Conservation (phyloP, 2,113 vertebrate genomes). For the Daboia siamensis region DNA sequence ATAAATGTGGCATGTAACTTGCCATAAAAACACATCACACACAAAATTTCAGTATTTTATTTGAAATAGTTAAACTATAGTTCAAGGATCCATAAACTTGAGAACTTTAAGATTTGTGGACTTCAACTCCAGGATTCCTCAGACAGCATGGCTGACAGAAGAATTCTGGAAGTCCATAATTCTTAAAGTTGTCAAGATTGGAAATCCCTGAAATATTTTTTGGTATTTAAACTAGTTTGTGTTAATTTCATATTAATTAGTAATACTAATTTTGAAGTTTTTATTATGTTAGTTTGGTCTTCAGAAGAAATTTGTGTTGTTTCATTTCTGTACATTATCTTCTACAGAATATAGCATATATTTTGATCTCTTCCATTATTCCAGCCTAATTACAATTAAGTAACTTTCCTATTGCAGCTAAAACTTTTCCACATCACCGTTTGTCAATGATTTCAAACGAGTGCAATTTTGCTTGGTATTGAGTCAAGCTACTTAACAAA, state of each 20-base stretch:
- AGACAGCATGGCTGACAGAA: background rate
- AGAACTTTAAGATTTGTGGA: background rate
- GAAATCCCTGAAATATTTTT: background rate
- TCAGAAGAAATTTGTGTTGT: background rate
- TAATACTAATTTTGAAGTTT: background rate
- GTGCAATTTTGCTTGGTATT: background rate
- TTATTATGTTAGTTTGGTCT: background rate
- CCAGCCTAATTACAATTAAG: background rate
- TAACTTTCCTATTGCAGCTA: background rate
- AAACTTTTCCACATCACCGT: background rate
- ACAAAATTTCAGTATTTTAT: background rate
- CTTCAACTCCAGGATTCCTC: background rate
- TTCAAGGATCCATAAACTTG: background rate
- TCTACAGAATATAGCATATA: background rate
- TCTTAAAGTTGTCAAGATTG: background rate
- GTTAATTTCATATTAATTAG: background rate
- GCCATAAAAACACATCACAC: background rate
- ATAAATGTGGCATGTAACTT: background rate
- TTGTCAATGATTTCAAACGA: background rate
- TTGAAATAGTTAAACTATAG: background rate
- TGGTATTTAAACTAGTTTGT: background rate
- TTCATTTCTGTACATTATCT: background rate
- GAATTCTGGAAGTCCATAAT: background rate
- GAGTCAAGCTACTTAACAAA: background rate
- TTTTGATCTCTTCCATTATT: background rate